phyloP scores from a whole-genome alignment of 35 echinoderm and acorn worm species.

The Hemicentrotus pulcherrimus region DNA sequence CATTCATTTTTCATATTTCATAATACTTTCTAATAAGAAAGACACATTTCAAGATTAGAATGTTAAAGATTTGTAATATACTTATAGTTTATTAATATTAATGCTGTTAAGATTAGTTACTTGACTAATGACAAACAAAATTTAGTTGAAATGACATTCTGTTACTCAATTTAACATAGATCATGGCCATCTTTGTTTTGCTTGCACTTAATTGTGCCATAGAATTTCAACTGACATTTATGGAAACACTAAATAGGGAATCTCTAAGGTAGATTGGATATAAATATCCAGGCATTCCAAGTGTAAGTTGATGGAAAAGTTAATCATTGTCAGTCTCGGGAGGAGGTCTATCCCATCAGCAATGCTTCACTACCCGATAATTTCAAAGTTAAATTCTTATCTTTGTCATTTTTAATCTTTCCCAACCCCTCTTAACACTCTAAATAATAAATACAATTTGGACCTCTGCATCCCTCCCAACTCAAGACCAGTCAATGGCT shows the following conservation, averaged over 20 bases:
- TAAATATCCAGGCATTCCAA: not conserved
- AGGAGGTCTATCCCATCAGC: not conserved
- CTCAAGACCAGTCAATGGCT: not conserved
- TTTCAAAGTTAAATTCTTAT: constrained; percentile 20
- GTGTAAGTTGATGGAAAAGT: not conserved
- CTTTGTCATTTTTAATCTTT: not conserved
- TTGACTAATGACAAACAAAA: not conserved
- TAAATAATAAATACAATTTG: not conserved
- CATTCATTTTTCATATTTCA: not conserved
- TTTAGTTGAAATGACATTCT: not conserved
- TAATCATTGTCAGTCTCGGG: not conserved
- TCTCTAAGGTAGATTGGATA: not conserved
- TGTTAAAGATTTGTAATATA: not conserved
- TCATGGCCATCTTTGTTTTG: not conserved
- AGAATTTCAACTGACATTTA: not conserved
- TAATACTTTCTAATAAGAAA: not conserved
- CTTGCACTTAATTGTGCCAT: not conserved
- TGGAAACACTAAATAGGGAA: not conserved
- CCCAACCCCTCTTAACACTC: constrained; percentile 7
- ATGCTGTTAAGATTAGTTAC: not conserved
- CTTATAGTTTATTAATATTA: not conserved
- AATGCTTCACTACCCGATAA: not conserved
- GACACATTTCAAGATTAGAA: not conserved
- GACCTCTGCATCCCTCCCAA: not conserved
- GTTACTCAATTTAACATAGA: not conserved